These are phyloP conservation scores for Andrena dorsata DNA, from an alignment of 2,888 invertebrate species.

Conservation along the genomic window DNA sequence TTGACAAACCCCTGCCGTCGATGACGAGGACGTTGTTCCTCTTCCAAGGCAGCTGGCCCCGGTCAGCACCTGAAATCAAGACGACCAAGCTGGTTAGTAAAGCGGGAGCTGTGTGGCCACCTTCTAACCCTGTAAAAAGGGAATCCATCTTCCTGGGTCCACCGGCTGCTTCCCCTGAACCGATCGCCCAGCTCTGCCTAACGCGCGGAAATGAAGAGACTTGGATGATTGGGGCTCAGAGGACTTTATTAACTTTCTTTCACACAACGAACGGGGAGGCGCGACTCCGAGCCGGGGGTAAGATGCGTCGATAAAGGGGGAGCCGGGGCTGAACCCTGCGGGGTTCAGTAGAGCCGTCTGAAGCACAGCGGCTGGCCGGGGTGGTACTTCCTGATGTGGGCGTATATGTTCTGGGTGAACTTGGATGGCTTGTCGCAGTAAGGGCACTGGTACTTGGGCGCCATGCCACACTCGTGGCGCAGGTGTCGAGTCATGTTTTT, in stretches of 20 bases:
- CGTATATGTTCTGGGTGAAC: slow-evolving; percentile 77
- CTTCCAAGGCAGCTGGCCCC: not conserved
- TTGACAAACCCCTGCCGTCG: no score
- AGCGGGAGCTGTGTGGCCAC: no score
- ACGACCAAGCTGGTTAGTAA: slow-evolving; percentile 18
- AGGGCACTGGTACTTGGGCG: slow-evolving; percentile 82
- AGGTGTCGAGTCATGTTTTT: slow-evolving; percentile 79
- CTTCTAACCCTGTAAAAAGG: not conserved
- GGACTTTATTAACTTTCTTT: slow-evolving; percentile 50
- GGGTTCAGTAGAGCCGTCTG: slow-evolving; percentile 70
- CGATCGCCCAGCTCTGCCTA: not conserved
- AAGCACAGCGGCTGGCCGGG: slow-evolving; percentile 67
- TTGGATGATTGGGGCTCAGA: slow-evolving; percentile 23
- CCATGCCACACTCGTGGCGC: slow-evolving; percentile 78
- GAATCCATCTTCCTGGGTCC: no score
- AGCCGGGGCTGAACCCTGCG: no score
- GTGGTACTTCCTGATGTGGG: slow-evolving; percentile 77
- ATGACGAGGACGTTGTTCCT: no score
- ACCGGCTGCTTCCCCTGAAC: not conserved
- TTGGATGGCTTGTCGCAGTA: slow-evolving; percentile 79
- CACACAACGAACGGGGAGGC: slow-evolving; percentile 21
- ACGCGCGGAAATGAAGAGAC: slow-evolving; percentile 29
- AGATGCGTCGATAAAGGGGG: not conserved
- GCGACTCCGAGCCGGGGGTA: not conserved
- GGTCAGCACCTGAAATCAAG: slow-evolving; percentile 45